These are phyloP conservation scores for Karalla daura DNA, from an alignment of 2,797 vertebrate species.

Conservation along the genomic window DNA sequence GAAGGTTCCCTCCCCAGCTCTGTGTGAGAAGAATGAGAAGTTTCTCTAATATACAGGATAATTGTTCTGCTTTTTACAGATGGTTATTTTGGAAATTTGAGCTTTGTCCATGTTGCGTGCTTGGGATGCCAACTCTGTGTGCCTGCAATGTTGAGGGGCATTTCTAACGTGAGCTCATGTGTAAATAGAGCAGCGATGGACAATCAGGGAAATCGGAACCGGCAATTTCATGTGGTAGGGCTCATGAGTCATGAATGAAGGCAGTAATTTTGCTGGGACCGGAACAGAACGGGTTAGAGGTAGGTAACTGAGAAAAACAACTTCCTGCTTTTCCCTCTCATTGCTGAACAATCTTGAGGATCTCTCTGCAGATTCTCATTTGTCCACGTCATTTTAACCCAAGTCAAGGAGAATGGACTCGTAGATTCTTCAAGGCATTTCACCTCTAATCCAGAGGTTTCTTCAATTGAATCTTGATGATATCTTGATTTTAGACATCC, in stretches of 20 bases:
- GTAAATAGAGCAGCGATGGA: neutral
- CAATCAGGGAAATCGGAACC: neutral
- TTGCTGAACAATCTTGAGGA: no score
- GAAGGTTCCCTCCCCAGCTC: constrained; percentile 62
- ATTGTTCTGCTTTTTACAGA: constrained; percentile 42
- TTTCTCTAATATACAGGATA: constrained; percentile 52
- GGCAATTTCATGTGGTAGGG: neutral
- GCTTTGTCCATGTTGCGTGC: constrained; percentile 1
- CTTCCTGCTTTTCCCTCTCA: no score
- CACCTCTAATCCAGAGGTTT: no score
- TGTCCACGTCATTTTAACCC: no score
- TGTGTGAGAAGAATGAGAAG: constrained; percentile 43
- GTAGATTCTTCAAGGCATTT: no score
- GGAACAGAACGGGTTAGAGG: neutral
- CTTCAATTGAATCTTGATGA: no score
- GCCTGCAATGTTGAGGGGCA: neutral
- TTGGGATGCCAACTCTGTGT: constrained; percentile 15
- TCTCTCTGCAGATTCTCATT: no score
- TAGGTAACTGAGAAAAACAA: neutral
- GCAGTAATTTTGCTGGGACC: neutral
- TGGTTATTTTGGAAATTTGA: constrained; percentile 15
- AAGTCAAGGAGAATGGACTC: no score
- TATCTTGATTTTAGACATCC: no score
- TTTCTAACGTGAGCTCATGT: neutral
- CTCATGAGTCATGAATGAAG: neutral